These are phyloP conservation scores for Brienomyrus longianalis DNA, from an alignment of 2,113 vertebrate species.

Conservation along the genomic window DNA sequence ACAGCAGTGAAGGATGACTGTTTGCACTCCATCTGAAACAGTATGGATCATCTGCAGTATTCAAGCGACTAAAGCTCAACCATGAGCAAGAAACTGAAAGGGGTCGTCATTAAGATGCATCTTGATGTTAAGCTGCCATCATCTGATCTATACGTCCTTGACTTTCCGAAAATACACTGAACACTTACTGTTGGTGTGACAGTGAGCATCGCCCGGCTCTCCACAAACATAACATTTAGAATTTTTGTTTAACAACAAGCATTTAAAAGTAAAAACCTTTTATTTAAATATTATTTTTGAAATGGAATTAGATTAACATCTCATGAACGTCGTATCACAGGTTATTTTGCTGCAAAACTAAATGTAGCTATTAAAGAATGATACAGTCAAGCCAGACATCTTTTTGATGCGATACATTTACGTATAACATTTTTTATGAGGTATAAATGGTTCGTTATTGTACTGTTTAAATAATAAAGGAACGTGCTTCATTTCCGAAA, in stretches of 20 bases:
- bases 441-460: neutral
- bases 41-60: neutral
- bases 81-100: neutral
- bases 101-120: neutral
- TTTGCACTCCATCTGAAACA: neutral
- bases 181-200: neutral
- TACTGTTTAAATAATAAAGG: neutral
- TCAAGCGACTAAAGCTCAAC: neutral
- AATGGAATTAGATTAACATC: neutral
- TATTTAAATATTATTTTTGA: neutral
- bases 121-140: neutral
- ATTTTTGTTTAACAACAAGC: neutral
- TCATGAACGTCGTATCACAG: neutral
- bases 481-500: neutral
- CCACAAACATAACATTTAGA: neutral
- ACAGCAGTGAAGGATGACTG: neutral
- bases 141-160: too few species aligned
- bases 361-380: neutral
- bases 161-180: neutral
- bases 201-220: neutral
- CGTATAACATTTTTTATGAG: neutral
- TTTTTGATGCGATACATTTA: neutral
- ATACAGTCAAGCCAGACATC: neutral
- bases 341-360: neutral
- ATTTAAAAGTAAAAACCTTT: neutral